These are phyloP conservation scores for Prionace glauca DNA, from an alignment of 2,797 vertebrate genomes.

Conservation along the genomic window DNA sequence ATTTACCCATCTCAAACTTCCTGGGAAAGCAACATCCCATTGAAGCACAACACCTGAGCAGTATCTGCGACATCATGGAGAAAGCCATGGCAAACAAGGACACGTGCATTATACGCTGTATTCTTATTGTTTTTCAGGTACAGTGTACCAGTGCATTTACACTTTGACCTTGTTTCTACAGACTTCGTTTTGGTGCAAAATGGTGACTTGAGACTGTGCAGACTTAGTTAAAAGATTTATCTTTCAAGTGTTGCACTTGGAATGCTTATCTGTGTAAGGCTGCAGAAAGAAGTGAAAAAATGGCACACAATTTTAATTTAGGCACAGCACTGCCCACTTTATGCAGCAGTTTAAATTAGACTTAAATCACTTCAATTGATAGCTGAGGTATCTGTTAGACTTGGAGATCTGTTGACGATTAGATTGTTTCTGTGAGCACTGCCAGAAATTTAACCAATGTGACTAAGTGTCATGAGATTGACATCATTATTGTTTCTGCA, in stretches of 20 bases:
- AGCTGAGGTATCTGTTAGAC: not conserved
- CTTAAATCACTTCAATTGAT: not conserved
- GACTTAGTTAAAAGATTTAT: not conserved
- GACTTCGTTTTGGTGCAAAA: not conserved
- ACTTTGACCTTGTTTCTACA: not conserved
- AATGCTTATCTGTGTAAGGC: not conserved
- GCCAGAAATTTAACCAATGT: no score
- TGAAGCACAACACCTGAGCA: slow-evolving; percentile 89
- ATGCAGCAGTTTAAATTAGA: not conserved
- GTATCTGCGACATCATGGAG: slow-evolving; percentile 98
- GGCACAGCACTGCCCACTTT: not conserved
- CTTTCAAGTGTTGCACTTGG: not conserved
- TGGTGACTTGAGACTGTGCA: not conserved
- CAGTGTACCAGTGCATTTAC: not conserved
- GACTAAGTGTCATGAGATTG: not conserved
- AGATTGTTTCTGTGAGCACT: no score
- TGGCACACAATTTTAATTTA: not conserved
- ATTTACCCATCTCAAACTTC: slow-evolving; percentile 75
- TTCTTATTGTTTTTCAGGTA: slow-evolving; percentile 96
- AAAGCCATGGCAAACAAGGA: slow-evolving; percentile 96
- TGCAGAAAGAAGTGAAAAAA: not conserved
- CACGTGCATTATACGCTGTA: slow-evolving; percentile 91
- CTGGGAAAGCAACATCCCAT: slow-evolving; percentile 92
- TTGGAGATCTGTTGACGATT: not conserved
- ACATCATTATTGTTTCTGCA: not conserved